phyloP scores from a whole-genome alignment of 2,113 vertebrate species.

The Panurus biarmicus region DNA sequence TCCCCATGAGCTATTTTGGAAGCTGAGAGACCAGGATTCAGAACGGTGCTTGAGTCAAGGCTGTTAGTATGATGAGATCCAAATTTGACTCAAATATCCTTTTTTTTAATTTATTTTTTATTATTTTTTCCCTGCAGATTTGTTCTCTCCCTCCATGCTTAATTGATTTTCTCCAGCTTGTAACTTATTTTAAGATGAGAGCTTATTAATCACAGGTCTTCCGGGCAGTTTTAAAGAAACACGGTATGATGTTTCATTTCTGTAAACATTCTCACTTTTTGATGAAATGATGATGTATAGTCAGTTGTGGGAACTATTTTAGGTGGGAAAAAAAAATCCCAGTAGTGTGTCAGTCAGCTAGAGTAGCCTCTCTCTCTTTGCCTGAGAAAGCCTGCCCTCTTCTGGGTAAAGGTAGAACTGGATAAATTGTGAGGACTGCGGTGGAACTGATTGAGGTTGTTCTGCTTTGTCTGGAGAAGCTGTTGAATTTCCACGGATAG shows the following conservation, averaged over 20 bases:
- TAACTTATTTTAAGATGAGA: background rate
- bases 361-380: background rate
- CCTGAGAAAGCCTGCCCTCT: conserved; percentile 53
- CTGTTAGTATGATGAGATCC: background rate
- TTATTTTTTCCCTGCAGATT: background rate
- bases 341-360: background rate
- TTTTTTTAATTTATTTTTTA: too few relatives aligned
- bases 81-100: background rate
- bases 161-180: background rate
- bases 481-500: background rate
- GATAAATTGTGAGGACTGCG: background rate
- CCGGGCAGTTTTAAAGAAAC: background rate
- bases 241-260: background rate
- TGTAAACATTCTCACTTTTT: background rate
- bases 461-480: background rate
- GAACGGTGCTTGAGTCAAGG: background rate
- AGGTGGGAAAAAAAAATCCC: background rate
- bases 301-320: background rate
- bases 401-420: background rate
- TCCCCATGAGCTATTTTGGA: background rate
- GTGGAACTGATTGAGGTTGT: background rate
- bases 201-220: background rate
- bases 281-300: background rate
- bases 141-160: background rate
- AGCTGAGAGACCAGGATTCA: background rate